These are phyloP conservation scores for Pyrocephalus nanus DNA, from an alignment of 2,797 vertebrate genomes.

Conservation along the genomic window DNA sequence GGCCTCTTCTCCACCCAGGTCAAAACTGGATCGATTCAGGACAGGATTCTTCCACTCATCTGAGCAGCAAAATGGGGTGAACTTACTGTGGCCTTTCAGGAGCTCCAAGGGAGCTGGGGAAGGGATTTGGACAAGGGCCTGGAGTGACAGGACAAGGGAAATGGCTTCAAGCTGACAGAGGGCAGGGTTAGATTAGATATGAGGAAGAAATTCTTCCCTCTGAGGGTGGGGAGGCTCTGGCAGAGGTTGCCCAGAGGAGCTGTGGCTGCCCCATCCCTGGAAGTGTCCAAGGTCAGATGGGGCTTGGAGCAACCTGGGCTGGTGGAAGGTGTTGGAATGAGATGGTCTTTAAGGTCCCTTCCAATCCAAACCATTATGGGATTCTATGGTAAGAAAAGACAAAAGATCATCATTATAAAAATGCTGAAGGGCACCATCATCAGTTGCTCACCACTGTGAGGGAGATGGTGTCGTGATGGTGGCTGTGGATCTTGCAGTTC, in stretches of 20 bases:
- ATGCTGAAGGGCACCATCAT: no score
- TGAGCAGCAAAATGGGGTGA: not conserved
- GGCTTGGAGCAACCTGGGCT: not conserved
- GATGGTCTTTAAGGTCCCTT: not conserved
- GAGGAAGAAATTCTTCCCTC: not conserved
- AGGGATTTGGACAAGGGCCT: not conserved
- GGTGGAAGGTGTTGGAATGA: not conserved
- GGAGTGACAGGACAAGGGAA: not conserved
- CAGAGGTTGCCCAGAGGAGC: not conserved
- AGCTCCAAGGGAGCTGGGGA: not conserved
- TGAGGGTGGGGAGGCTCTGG: not conserved
- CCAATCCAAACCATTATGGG: not conserved
- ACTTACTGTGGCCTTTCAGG: fast-evolving
- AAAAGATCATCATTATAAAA: no score
- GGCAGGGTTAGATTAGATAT: not conserved
- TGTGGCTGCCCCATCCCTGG: not conserved
- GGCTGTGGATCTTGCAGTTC: not conserved
- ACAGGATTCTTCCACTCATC: fast-evolving
- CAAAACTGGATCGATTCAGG: not conserved
- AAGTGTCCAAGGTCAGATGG: not conserved
- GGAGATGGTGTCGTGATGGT: fast-evolving
- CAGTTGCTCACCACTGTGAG: no score
- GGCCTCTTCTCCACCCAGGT: not conserved
- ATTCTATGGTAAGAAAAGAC: not conserved
- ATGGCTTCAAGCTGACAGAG: not conserved